A percentile compares a stretch with the other conserved stretches of the same genome.
Conservation (phyloP, 2,113 vertebrate genomes). For the Peromyscus californicus region DNA sequence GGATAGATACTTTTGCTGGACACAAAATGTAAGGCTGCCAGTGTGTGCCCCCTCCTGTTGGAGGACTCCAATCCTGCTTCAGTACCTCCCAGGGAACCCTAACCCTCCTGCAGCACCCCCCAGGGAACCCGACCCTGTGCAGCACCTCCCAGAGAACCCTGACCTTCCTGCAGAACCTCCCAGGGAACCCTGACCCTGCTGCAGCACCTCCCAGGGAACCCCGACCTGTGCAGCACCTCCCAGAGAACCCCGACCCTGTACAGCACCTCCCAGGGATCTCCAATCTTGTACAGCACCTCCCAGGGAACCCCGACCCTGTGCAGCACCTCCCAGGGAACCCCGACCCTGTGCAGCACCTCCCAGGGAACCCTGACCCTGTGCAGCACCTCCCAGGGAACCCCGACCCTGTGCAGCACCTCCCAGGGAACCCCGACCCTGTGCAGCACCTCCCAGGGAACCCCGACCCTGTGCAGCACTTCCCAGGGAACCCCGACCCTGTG, state of each 20-base stretch:
- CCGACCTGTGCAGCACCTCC: background rate
- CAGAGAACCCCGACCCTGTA: rapidly evolving
- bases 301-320: background rate
- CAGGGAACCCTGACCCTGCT: background rate
- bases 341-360: background rate
- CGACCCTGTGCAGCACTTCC: background rate
- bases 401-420: background rate
- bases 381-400: too few relatives aligned
- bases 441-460: background rate
- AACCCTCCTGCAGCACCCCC: background rate
- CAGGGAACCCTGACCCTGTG: background rate
- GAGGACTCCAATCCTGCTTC: background rate
- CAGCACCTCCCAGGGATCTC: background rate
- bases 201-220: background rate
- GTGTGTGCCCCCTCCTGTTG: background rate
- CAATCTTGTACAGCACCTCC: background rate
- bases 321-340: background rate
- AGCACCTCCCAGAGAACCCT: background rate
- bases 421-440: background rate
- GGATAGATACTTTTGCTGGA: background rate
- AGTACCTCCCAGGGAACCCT: background rate
- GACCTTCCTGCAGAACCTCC: background rate
- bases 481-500: background rate
- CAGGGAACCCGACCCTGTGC: rapidly evolving
- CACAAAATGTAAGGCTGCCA: background rate